Evolutionary conservation across 2,888 invertebrate species (phyloP).

Genomic region (Deroplatys truncata): DNA sequence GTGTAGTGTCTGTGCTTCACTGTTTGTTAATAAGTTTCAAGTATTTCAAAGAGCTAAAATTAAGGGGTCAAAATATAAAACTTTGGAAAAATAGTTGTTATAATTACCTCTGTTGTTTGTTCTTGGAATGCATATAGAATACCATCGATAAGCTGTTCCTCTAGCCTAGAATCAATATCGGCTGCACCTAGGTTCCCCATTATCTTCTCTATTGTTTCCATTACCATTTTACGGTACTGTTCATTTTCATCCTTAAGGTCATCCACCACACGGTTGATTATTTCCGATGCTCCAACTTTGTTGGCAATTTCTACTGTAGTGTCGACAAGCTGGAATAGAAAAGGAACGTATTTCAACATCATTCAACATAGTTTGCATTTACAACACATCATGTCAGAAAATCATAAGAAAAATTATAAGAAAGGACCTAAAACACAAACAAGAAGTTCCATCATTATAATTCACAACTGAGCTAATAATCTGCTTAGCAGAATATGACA

Average conservation of each 20-base stretch:
- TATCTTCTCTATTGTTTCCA: slow-evolving; percentile 99
- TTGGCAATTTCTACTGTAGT: slow-evolving; percentile 99
- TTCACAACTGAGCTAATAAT: no score
- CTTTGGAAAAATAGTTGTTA: no score
- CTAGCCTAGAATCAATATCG: slow-evolving; percentile 95
- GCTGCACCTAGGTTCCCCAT: slow-evolving; percentile 96
- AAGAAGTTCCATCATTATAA: no score
- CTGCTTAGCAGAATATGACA: no score
- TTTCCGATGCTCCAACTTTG: slow-evolving; percentile 99
- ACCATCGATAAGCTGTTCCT: slow-evolving; percentile 98
- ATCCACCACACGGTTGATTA: slow-evolving; percentile 96
- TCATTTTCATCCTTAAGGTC: slow-evolving; percentile 99
- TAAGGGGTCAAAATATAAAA: no score
- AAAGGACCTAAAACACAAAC: no score
- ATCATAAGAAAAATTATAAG: no score
- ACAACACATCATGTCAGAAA: no score
- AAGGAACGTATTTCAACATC: background rate
- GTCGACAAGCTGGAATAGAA: slow-evolving; percentile 71
- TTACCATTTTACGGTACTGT: slow-evolving; percentile 99
- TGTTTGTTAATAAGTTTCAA: no score
- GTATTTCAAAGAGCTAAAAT: no score
- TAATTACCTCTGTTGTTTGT: slow-evolving; percentile 27
- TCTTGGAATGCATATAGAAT: slow-evolving; percentile 98
- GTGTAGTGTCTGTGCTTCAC: no score
- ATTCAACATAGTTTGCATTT: no score